A percentile compares a stretch with the other conserved stretches of the same genome.
Conservation (phyloP, 2,113 vertebrate genomes). For the Philantomba maxwellii region DNA sequence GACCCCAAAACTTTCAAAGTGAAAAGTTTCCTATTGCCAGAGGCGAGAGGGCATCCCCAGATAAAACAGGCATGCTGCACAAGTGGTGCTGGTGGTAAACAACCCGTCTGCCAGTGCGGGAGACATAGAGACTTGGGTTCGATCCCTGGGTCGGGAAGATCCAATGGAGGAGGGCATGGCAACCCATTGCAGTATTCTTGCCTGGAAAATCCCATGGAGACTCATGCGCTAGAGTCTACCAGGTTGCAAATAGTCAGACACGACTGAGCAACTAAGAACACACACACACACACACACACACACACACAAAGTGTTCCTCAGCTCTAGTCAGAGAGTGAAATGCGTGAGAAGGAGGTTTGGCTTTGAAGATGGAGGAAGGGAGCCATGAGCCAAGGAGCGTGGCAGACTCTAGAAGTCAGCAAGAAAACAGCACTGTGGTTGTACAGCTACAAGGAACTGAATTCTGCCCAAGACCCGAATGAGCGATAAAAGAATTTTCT, state of each 20-base stretch:
- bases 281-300: not conserved
- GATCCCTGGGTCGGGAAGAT: not conserved
- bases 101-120: not conserved
- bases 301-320: not conserved
- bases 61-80: not conserved
- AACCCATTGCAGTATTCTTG: not conserved
- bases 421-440: not conserved
- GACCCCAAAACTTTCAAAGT: not conserved
- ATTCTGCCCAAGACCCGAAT: not conserved
- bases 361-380: not conserved
- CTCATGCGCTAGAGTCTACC: accelerated
- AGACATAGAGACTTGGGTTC: not conserved
- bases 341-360: not conserved
- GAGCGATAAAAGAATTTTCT: not conserved
- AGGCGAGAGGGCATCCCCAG: not conserved
- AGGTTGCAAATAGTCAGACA: not conserved
- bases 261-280: not conserved
- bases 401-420: not conserved
- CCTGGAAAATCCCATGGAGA: not conserved
- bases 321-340: not conserved
- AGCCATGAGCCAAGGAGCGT: not conserved
- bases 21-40: not conserved
- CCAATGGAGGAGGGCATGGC: not conserved
- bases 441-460: not conserved
- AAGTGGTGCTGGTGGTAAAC: not conserved